Evolutionary conservation across 2,113 vertebrate species (phyloP).

Genomic region (Caranx melampygus): DNA sequence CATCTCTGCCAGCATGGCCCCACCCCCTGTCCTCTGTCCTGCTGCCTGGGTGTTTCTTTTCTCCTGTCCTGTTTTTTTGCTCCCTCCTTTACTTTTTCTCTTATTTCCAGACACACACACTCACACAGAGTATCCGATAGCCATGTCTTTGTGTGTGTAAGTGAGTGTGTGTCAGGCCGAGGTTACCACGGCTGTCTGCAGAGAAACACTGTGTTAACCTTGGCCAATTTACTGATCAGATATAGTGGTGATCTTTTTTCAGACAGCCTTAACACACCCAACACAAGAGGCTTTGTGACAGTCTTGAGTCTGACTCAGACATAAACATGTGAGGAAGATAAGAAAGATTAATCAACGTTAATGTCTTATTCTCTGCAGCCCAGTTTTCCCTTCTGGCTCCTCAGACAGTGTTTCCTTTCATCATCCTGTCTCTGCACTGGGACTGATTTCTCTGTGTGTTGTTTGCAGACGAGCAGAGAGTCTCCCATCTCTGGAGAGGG

Average conservation of each 20-base stretch:
- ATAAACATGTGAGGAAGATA: conserved; percentile 28
- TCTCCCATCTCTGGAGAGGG: conserved; percentile 89
- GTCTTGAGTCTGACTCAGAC: conserved; percentile 4
- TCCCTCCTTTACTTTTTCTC: background rate
- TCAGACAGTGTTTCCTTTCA: background rate
- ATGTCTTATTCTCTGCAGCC: conserved; percentile 3
- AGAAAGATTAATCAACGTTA: conserved; percentile 23
- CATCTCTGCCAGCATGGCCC: background rate
- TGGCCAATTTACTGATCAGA: conserved; percentile 48
- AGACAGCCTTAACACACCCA: conserved; percentile 34
- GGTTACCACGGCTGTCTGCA: conserved; percentile 3
- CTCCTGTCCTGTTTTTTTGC: conserved; percentile 6
- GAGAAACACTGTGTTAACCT: conserved; percentile 36
- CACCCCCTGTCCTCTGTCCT: background rate
- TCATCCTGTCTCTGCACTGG: background rate
- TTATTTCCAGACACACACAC: background rate
- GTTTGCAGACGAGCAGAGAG: conserved; percentile 86
- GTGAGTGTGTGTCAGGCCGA: conserved; percentile 19
- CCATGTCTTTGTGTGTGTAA: background rate
- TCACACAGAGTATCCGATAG: conserved; percentile 21
- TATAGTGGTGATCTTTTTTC: conserved; percentile 44
- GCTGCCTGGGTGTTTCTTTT: background rate
- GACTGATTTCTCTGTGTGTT: conserved; percentile 18
- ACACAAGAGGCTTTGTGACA: conserved; percentile 32
- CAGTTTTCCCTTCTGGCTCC: background rate